Percentiles rank a stretch among this genome's conserved stretches.
phyloP scores from a whole-genome alignment of 2,113 vertebrate species.

The Proteles cristata region DNA sequence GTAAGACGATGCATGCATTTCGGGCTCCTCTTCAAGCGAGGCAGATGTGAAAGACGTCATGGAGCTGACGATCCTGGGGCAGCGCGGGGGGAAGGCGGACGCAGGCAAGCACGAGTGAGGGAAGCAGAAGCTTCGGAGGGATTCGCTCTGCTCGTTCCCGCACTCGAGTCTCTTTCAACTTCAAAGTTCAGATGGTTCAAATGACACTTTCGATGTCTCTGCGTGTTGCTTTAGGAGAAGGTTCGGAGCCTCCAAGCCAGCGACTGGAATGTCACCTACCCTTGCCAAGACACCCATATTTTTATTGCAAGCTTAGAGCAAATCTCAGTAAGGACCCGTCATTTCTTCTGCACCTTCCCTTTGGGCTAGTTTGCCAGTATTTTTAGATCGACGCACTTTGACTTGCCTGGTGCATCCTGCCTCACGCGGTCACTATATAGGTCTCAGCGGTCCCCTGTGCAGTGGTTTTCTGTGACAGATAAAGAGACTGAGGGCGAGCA shows the following conservation, averaged over 20 bases:
- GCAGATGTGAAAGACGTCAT: background rate
- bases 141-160: conserved; percentile 49
- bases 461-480: background rate
- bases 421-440: background rate
- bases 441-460: background rate
- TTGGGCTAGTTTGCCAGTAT: conserved; percentile 74
- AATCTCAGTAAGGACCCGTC: conserved; percentile 48
- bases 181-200: conserved; percentile 61
- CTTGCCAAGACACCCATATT: conserved; percentile 78
- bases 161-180: conserved; percentile 61
- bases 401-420: background rate
- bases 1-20: conserved; percentile 23
- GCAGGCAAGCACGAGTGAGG: background rate
- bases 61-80: background rate
- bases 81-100: background rate
- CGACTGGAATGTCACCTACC: conserved; percentile 57
- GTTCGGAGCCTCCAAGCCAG: conserved; percentile 75
- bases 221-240: conserved; percentile 77
- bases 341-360: conserved; percentile 74
- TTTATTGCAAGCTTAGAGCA: conserved; percentile 68
- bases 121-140: background rate
- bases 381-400: conserved; percentile 75
- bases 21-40: background rate
- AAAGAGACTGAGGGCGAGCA: background rate
- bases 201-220: conserved; percentile 55